These are phyloP conservation scores for Oithona nana DNA, from an alignment of 2,888 invertebrate species.

Conservation along the genomic window DNA sequence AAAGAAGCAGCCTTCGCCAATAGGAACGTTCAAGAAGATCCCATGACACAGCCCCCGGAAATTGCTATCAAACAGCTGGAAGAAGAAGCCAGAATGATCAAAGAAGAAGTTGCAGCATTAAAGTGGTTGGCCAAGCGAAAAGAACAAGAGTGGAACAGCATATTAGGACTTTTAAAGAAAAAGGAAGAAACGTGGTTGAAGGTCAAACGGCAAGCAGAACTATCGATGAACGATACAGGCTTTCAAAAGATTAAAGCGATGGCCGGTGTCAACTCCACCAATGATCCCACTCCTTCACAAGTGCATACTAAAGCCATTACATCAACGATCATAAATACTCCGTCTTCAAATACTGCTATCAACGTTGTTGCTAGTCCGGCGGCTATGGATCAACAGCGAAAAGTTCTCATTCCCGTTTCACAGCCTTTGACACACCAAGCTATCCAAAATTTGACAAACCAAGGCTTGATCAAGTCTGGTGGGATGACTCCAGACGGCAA, in stretches of 20 bases:
- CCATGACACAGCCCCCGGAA: neutral
- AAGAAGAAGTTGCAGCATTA: neutral
- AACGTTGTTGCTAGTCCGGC: neutral
- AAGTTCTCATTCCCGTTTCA: neutral
- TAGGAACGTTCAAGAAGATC: neutral
- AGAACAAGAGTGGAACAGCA: neutral
- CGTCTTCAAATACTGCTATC: too few species aligned
- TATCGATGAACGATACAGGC: neutral
- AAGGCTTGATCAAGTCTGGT: neutral
- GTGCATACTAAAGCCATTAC: neutral
- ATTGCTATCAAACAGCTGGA: neutral
- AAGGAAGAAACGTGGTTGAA: neutral
- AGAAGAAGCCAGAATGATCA: neutral
- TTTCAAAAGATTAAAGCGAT: neutral
- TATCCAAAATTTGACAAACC: neutral
- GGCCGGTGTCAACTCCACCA: neutral
- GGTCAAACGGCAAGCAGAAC: neutral
- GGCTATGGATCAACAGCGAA: neutral
- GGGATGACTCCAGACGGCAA: neutral
- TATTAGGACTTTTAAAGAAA: neutral
- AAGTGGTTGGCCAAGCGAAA: neutral
- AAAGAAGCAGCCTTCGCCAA: too few species aligned
- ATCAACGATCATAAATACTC: neutral
- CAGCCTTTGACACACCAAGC: neutral
- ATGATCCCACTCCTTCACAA: neutral